Evolutionary conservation across 2,888 invertebrate species (phyloP).

Genomic region (Drosophila mimica): DNA sequence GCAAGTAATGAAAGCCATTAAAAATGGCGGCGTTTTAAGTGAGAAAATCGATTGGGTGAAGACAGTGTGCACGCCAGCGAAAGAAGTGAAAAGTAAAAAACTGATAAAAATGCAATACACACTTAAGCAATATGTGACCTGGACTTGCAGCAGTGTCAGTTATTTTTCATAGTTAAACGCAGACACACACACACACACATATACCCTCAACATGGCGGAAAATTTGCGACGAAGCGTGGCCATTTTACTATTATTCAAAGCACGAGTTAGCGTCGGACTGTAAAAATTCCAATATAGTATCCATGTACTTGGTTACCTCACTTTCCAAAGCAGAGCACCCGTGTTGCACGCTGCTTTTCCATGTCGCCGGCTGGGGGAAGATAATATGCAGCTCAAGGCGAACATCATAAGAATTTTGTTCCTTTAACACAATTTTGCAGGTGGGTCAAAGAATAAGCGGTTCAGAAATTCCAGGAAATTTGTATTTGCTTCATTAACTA

Average conservation of each 20-base stretch:
- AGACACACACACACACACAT: neutral
- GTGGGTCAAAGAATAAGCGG: neutral
- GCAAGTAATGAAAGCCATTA: conserved; percentile 75
- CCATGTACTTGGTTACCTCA: conserved; percentile 1
- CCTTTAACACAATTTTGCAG: conserved; percentile 1
- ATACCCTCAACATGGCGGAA: neutral
- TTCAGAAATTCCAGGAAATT: neutral
- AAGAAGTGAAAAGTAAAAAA: conserved; percentile 65
- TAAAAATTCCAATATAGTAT: conserved; percentile 3
- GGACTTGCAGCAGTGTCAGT: conserved; percentile 29
- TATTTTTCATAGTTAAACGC: conserved; percentile 62
- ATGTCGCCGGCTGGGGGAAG: neutral
- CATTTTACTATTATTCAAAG: conserved; percentile 41
- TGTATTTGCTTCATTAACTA: neutral
- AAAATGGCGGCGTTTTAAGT: conserved; percentile 68
- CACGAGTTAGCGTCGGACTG: conserved; percentile 3
- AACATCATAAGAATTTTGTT: conserved; percentile 19
- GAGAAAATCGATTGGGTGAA: conserved; percentile 65
- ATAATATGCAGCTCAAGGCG: conserved; percentile 24
- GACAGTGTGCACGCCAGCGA: conserved; percentile 14
- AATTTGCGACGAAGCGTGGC: neutral
- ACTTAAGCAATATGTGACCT: conserved; percentile 28
- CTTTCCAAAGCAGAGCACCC: conserved; percentile 1
- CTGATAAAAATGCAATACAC: conserved; percentile 57
- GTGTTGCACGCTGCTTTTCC: conserved; percentile 8